Percentiles rank a stretch among this genome's conserved stretches.
These are phyloP conservation scores for Automeris io DNA, from an alignment of 2,888 invertebrate species.

Conservation along the genomic window DNA sequence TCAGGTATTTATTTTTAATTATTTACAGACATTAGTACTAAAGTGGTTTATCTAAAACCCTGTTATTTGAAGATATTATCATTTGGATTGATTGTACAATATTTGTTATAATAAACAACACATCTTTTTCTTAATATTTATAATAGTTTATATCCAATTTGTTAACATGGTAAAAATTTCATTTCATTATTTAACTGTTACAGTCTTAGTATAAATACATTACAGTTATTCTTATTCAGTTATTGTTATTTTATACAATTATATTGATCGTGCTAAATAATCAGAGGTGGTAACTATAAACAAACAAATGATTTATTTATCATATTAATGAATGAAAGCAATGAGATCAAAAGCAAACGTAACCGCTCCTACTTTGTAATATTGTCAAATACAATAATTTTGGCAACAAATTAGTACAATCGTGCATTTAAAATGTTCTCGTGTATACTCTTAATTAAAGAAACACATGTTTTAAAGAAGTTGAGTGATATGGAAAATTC, in stretches of 20 bases:
- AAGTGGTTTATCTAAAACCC: constrained; percentile 47
- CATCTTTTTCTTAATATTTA: neutral
- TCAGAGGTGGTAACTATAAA: neutral
- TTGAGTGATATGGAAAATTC: neutral
- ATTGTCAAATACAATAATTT: neutral
- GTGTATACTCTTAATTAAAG: neutral
- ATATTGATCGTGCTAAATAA: too few relatives aligned
- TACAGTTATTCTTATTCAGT: neutral
- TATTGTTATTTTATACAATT: too few relatives aligned
- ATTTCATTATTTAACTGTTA: neutral
- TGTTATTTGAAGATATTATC: constrained; percentile 27
- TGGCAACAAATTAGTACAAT: neutral
- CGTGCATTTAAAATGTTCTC: neutral
- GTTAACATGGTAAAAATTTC: neutral
- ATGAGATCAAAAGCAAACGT: constrained; percentile 1
- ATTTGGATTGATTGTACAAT: neutral
- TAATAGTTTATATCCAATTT: neutral
- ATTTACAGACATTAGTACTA: constrained; percentile 35
- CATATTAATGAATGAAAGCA: neutral
- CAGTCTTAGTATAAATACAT: neutral
- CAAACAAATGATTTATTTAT: neutral
- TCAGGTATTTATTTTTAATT: constrained; percentile 53
- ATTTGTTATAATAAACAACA: neutral
- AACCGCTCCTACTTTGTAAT: neutral
- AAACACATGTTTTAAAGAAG: neutral